A percentile compares a stretch with the other conserved stretches of the same genome.
Conservation (phyloP, 2,888 invertebrate species). For the Nudaria mundana region DNA sequence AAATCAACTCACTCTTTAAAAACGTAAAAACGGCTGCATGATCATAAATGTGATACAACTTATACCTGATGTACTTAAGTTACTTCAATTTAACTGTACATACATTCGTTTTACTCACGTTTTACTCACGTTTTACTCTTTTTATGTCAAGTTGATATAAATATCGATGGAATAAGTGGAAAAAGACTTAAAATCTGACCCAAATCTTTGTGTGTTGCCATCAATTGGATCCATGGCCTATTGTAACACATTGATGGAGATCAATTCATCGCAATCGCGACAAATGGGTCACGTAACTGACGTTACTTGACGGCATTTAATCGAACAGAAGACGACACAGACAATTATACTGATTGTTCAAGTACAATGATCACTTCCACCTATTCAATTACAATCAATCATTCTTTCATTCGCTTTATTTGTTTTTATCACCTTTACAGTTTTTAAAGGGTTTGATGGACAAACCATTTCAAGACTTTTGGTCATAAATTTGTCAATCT, state of each 20-base stretch:
- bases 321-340: constrained; percentile 35
- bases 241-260: constrained; percentile 48
- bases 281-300: constrained; percentile 49
- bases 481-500: no score
- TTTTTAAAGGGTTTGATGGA: constrained; percentile 3
- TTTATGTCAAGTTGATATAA: not conserved
- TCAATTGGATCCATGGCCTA: constrained; percentile 31
- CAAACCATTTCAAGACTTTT: no score
- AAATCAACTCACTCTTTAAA: no score
- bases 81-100: no score
- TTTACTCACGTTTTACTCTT: no score
- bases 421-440: constrained; percentile 5
- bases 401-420: constrained; percentile 6
- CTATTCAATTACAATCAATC: constrained; percentile 42
- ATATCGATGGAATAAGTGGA: not conserved
- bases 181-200: constrained; percentile 21
- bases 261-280: constrained; percentile 56
- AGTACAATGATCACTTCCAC: constrained; percentile 39
- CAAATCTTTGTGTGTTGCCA: constrained; percentile 27
- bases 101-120: no score
- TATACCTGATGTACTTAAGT: no score
- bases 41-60: no score
- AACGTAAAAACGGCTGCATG: no score
- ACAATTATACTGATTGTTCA: constrained; percentile 50
- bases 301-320: constrained; percentile 46